Conservation (phyloP, 2,888 invertebrate genomes). For the Tanypteryx hageni region DNA sequence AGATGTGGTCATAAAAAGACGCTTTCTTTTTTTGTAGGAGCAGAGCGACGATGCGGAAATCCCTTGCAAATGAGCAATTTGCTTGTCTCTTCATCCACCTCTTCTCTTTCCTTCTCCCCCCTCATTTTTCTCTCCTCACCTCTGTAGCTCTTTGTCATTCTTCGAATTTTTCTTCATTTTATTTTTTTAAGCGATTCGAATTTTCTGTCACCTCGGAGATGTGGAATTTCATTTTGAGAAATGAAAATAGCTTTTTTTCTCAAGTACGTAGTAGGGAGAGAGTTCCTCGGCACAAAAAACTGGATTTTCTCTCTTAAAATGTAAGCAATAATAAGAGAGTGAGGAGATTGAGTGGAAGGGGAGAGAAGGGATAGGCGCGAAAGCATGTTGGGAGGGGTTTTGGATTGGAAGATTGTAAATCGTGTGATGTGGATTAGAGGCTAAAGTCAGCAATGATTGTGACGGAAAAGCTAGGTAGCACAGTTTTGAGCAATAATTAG, state of each 20-base stretch:
- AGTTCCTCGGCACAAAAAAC: neutral
- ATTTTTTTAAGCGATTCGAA: slow-evolving; percentile 46
- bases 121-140: neutral
- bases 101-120: neutral
- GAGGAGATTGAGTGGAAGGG: neutral
- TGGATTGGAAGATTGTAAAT: too few relatives aligned
- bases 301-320: neutral
- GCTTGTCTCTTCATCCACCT: neutral
- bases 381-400: neutral
- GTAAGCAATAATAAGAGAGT: neutral
- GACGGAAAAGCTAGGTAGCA: too few relatives aligned
- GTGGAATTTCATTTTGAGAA: slow-evolving; percentile 52
- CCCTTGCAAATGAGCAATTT: slow-evolving; percentile 37
- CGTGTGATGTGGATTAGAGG: too few relatives aligned
- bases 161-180: slow-evolving; percentile 6
- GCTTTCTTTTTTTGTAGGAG: neutral
- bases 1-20: neutral
- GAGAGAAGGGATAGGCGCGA: neutral
- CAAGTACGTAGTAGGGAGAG: neutral
- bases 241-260: neutral
- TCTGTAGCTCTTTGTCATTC: neutral
- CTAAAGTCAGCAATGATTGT: too few relatives aligned
- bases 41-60: neutral
- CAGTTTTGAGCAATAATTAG: too few relatives aligned
- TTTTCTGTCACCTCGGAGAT: slow-evolving; percentile 36